Evolutionary conservation across 2,888 invertebrate genomes (phyloP).

Genomic region (Asteroscopus sphinx): DNA sequence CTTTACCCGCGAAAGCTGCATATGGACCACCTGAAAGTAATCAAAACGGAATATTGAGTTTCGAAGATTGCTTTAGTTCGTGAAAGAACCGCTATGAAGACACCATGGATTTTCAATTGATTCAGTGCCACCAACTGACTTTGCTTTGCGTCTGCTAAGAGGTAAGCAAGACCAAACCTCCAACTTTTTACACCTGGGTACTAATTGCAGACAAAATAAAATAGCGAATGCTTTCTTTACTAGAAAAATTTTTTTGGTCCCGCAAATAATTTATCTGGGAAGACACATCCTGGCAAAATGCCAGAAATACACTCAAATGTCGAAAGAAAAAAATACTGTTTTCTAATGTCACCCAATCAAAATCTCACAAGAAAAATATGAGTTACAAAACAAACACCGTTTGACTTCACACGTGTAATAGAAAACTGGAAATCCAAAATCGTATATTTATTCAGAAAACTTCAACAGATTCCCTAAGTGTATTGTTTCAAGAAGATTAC

Average conservation of each 20-base stretch:
- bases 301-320: conserved; percentile 18
- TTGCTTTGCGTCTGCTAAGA: too few relatives aligned
- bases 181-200: too few relatives aligned
- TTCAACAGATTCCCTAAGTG: conserved; percentile 49
- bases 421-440: conserved; percentile 33
- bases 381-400: conserved; percentile 14
- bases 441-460: conserved; percentile 39
- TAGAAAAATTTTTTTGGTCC: too few relatives aligned
- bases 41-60: not conserved
- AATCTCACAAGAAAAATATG: conserved; percentile 5
- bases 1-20: conserved; percentile 82
- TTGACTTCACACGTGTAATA: conserved; percentile 23
- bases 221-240: too few relatives aligned
- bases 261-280: too few relatives aligned
- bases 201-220: too few relatives aligned
- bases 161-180: too few relatives aligned
- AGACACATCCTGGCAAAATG: not conserved
- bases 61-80: not conserved
- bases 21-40: conserved; percentile 82
- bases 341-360: conserved; percentile 16
- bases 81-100: too few relatives aligned
- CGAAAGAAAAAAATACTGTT: conserved; percentile 11
- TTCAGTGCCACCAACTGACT: too few relatives aligned
- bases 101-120: too few relatives aligned
- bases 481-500: conserved; percentile 58